Base-by-base conservation (phyloP, 2,113 vertebrate species). In the Laterallus jamaicensis region DNA sequence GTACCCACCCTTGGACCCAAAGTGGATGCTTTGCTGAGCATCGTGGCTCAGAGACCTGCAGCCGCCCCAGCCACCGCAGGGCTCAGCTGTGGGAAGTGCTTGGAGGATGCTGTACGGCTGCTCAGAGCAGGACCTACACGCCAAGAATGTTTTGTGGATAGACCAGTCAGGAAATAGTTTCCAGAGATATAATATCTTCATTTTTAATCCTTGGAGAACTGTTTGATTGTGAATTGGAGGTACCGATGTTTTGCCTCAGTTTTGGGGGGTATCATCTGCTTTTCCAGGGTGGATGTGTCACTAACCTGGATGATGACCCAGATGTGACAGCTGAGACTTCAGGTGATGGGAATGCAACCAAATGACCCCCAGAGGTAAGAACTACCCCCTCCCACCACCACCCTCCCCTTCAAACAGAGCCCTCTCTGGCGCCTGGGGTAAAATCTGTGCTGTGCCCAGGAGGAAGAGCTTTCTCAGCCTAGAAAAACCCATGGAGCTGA, bases 31-130 rank as follows among this genome's bases (percentile, higher is more conserved):
- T 20, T 5, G 2, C 49, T n/a, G 75, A 52, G 40, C 60, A 50
- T 55, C 24, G 1, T 2, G 2, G 24, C 66, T 55, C 19, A 8
- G 42, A 56, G 35, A 69, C 28, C 60, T 26, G 62, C 58, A 50
- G 63, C 22, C 0, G 0, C 35, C 62, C 0, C 13, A 69, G 39
- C 56, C 35, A 28, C 3, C 5, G n/a, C 21, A 5, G 59, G 50
- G 42, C 37, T 90, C 31, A 50, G 54, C 70, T 7, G 37, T 9
- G 44, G 25, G 5, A 28, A 3, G 2, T 8, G 29, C 22, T n/a
- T 18, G 3, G 37, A 67, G 39, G 35, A 64, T 39, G 81, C 28
- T 82, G 31, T 40, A 22, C 9, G 11, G 58, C 87, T 56, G 35
- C 58, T 55, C 52, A 26, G 35, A 56, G 52, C 69, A 31, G 35